phyloP scores from a whole-genome alignment of 1,140 invertebrate genomes.

The Euura saliciscinereae region DNA sequence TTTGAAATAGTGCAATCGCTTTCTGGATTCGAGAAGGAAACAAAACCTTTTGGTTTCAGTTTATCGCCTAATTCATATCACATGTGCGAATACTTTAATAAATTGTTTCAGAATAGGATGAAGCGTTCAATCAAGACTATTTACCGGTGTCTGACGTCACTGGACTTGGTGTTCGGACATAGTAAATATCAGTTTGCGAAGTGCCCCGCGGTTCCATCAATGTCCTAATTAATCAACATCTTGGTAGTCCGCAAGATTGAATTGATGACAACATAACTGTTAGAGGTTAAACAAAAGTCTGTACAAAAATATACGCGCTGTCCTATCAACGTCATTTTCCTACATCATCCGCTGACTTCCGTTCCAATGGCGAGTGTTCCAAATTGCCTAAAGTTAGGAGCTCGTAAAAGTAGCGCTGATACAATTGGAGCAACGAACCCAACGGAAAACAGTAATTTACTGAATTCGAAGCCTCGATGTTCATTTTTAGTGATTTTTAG shows the following conservation, averaged over 20 bases:
- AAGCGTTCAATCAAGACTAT: background rate
- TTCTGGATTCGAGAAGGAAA: background rate
- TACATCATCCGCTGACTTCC: no score
- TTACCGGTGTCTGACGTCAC: background rate
- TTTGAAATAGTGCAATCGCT: background rate
- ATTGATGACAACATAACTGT: background rate
- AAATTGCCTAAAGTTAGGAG: no score
- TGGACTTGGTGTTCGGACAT: background rate
- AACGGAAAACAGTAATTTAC: no score
- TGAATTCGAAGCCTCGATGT: no score
- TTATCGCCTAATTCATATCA: no score
- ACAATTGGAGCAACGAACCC: no score
- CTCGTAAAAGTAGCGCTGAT: no score
- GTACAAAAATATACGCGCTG: background rate
- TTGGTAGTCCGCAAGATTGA: background rate
- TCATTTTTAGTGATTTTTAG: no score
- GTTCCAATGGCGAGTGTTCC: no score
- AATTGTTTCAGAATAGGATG: no score
- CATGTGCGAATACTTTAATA: no score
- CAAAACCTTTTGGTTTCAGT: background rate
- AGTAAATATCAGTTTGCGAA: background rate
- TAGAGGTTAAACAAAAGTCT: constrained; percentile 4
- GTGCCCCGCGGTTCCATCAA: background rate
- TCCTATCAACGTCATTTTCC: no score
- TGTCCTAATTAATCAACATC: background rate